phyloP scores from a whole-genome alignment of 2,797 vertebrate genomes.

The Gallinago solitaria region DNA sequence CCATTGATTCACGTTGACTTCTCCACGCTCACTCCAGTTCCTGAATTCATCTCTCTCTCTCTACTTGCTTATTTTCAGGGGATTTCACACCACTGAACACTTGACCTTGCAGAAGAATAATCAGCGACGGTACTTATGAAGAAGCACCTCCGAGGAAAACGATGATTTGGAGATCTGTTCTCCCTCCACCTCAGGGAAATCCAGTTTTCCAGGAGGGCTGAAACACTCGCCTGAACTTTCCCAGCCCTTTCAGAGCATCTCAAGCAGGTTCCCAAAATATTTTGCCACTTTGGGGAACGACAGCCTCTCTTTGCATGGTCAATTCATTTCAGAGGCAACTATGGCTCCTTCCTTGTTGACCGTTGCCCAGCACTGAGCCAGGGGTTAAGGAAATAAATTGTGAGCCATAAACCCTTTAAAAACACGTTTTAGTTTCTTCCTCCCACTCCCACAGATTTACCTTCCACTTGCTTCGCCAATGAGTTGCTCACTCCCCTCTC shows the following conservation, averaged over 20 bases:
- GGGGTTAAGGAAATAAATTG: conserved; percentile 33
- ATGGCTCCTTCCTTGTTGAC: conserved; percentile 10
- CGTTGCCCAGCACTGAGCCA: background rate
- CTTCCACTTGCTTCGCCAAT: background rate
- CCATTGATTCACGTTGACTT: background rate
- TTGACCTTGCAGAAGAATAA: background rate
- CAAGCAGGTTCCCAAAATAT: background rate
- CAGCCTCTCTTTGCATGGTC: background rate
- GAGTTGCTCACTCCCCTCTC: background rate
- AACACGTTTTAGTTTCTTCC: conserved; percentile 1
- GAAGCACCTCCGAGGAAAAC: background rate
- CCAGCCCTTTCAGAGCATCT: background rate
- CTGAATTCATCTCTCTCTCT: background rate
- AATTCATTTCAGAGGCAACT: conserved; percentile 28
- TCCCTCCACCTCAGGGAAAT: background rate
- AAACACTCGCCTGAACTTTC: background rate
- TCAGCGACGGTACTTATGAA: background rate
- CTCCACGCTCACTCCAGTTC: background rate
- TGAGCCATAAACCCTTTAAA: conserved; percentile 26
- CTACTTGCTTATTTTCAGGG: background rate
- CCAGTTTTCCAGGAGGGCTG: background rate
- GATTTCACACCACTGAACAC: background rate
- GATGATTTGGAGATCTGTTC: background rate
- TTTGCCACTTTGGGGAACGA: background rate
- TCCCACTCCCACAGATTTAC: background rate